These are phyloP conservation scores for Synanthedon tipuliformis DNA, from an alignment of 2,888 invertebrate species.

Conservation along the genomic window DNA sequence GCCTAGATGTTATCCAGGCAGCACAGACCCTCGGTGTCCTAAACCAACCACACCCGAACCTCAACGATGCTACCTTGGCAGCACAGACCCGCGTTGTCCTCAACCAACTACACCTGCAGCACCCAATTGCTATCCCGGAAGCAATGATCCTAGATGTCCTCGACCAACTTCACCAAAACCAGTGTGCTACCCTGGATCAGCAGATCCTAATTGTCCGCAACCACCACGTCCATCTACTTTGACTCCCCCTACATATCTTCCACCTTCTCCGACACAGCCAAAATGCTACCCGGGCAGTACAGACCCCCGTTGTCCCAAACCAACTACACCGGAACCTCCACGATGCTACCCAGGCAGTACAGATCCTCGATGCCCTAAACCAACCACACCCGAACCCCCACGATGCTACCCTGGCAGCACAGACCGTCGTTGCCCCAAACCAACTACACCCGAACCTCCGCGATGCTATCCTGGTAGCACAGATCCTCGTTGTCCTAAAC, in stretches of 20 bases:
- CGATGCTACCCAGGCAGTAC: conserved; percentile 15
- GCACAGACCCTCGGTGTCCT: conserved; percentile 30
- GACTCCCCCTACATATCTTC: no score
- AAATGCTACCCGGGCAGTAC: conserved; percentile 25
- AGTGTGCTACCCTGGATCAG: no score
- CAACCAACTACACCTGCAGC: conserved; percentile 12
- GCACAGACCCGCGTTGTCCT: conserved; percentile 17
- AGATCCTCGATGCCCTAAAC: conserved; percentile 30
- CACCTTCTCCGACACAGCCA: no score
- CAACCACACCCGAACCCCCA: conserved; percentile 14
- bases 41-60: conserved; percentile 9
- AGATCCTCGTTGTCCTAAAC: no score
- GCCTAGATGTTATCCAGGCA: conserved; percentile 18
- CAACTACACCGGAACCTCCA: conserved; percentile 14
- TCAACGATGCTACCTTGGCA: conserved; percentile 23
- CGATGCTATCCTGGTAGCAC: no score
- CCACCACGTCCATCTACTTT: no score
- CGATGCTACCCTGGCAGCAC: conserved; percentile 18
- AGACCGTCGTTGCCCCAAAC: conserved; percentile 17
- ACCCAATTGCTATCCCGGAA: conserved; percentile 16
- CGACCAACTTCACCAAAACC: conserved; percentile 17
- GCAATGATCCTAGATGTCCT: conserved; percentile 29
- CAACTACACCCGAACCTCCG: no score
- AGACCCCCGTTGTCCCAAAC: conserved; percentile 16
- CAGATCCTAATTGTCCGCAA: no score